Evolutionary conservation across 2,113 vertebrate species (phyloP), one percentile per base, ranked within the genome.

Genomic region (Zapornia atra): DNA sequence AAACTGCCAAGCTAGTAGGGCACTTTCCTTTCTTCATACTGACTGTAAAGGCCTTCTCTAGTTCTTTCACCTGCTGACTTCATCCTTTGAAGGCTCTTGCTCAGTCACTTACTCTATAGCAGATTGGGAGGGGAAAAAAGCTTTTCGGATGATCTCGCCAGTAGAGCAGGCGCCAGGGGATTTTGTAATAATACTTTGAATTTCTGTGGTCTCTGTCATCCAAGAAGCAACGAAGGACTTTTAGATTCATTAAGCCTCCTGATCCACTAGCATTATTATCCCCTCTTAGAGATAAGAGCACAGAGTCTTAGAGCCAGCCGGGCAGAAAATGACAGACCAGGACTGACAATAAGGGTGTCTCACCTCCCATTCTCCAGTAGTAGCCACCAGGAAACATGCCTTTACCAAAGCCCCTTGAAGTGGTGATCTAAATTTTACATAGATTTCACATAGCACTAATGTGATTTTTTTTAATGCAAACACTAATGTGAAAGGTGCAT

Each of bases 31-130:
- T 86, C 53, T 95, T 91, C 91, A n/a, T 4, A 33, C 66, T 50
- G 66, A 69, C 88, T 77, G 93, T 53, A 87, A 87, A 97, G 61
- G 11, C 53, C 66, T 88, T 63, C 70, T 87, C 87, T 88, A 42
- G 81, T 59, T 80, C 75, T 96, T 87, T 72, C 71, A 80, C 75
- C 87, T 77, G 50, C 82, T 82, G 87, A 69, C 83, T 92, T 28
- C 71, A 73, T 42, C 38, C 36, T 95, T 96, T 96, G 90, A 97
- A 95, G 78, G 46, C 51, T 82, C 65, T 84, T 69, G 11, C 81
- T 96, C 78, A 85, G 66, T 60, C 82, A 82, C 56, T 78, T 53
- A 61, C 57, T 82, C 50, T 88, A 7, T 31, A 86, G 53, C 4
- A 16, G 8, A 22, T 21, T 61, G 31, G 63, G 34, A 71, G 19